These are phyloP conservation scores for Cotesia typhae DNA, from an alignment of 1,140 invertebrate genomes.

Conservation along the genomic window DNA sequence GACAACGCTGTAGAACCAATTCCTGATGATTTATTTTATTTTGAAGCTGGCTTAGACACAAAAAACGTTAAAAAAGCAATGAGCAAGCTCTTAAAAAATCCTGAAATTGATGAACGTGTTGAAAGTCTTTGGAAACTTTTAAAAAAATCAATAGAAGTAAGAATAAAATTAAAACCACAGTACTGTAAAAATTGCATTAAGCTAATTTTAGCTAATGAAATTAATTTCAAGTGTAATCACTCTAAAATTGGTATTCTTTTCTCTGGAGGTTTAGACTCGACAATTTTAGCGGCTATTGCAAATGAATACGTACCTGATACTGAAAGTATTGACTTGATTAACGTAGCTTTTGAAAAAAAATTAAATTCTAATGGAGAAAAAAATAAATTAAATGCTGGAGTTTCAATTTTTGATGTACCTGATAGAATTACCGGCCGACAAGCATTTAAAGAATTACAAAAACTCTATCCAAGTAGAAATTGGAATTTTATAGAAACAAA, in stretches of 20 bases:
- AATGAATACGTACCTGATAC: conserved; percentile 75
- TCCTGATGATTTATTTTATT: conserved; percentile 55
- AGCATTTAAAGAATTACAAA: conserved; percentile 78
- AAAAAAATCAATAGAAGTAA: conserved; percentile 70
- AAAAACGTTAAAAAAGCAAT: conserved; percentile 65
- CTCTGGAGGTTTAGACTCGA: conserved; percentile 95
- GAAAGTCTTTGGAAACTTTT: conserved; percentile 68
- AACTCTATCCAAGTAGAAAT: conserved; percentile 73
- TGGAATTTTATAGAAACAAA: conserved; percentile 83
- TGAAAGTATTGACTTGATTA: conserved; percentile 91
- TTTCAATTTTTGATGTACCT: conserved; percentile 73
- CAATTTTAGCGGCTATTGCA: conserved; percentile 83
- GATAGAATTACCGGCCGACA: conserved; percentile 81
- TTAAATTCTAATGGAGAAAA: conserved; percentile 29
- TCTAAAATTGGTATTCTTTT: conserved; percentile 87
- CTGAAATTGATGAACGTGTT: conserved; percentile 62
- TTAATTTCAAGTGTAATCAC: conserved; percentile 68
- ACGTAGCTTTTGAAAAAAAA: conserved; percentile 89
- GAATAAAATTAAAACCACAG: conserved; percentile 72
- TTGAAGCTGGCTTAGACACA: conserved; percentile 55
- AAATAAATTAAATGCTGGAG: conserved; percentile 23
- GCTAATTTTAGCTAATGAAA: conserved; percentile 41
- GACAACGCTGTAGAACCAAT: conserved; percentile 42
- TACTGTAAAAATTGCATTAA: conserved; percentile 73
- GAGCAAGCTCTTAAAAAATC: conserved; percentile 58